Evolutionary conservation across 2,888 invertebrate species (phyloP).

Genomic region (Drosophila greeni): DNA sequence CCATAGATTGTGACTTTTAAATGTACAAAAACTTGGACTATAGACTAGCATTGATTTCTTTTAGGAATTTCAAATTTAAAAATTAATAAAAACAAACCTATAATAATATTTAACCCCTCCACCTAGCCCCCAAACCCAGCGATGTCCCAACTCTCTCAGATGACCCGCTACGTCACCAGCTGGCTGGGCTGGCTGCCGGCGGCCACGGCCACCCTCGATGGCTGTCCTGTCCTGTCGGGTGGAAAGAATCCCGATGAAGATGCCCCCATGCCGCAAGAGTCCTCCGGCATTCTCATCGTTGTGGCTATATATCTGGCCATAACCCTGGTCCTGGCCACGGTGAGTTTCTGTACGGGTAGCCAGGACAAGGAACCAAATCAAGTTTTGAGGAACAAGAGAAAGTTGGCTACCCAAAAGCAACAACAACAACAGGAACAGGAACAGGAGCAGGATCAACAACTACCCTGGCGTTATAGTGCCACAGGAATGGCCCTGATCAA

Average conservation of each 20-base stretch:
- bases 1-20: too few species aligned
- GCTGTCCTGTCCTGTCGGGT: neutral
- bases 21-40: too few species aligned
- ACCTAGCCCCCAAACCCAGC: too few species aligned
- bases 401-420: neutral
- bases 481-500: conserved; percentile 4
- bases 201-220: neutral
- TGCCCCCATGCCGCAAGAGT: conserved; percentile 17
- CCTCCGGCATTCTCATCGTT: conserved; percentile 40
- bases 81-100: too few species aligned
- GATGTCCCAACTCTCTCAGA: conserved; percentile 21
- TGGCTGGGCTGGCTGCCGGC: conserved; percentile 21
- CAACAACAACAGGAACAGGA: neutral
- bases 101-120: too few species aligned
- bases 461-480: neutral
- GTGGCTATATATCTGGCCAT: conserved; percentile 36
- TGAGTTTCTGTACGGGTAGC: conserved; percentile 7
- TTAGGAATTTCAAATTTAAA: too few species aligned
- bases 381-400: neutral
- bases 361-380: neutral
- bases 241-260: neutral
- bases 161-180: conserved; percentile 13
- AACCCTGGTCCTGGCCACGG: conserved; percentile 19
- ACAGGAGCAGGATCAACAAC: neutral
- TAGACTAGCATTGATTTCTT: neutral